Percentiles rank a stretch among this genome's conserved stretches.
Conservation (phyloP, 2,888 invertebrate genomes). For the Melinopterus prodromus region DNA sequence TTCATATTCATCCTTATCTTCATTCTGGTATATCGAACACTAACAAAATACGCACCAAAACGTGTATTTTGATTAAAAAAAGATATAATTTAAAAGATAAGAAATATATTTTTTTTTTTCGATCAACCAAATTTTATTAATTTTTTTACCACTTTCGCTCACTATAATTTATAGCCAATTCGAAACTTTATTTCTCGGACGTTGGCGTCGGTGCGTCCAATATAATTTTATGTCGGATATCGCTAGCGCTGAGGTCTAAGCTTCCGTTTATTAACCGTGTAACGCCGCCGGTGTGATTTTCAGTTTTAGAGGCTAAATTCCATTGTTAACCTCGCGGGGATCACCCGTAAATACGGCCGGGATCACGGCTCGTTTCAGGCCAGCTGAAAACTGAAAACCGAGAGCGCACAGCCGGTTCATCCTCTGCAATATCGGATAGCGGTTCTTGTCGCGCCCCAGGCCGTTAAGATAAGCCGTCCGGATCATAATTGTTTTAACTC, state of each 20-base stretch:
- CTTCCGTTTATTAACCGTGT: not conserved
- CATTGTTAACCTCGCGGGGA: not conserved
- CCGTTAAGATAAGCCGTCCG: not conserved
- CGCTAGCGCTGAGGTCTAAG: not conserved
- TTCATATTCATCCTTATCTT: too few species aligned
- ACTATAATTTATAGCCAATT: too few species aligned
- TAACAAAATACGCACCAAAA: not conserved
- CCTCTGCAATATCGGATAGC: not conserved
- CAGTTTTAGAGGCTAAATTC: not conserved
- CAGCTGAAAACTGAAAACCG: not conserved
- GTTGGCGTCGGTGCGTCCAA: not conserved
- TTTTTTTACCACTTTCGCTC: too few species aligned
- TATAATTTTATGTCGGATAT: not conserved
- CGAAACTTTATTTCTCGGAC: too few species aligned
- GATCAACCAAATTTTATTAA: too few species aligned
- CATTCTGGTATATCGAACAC: not conserved
- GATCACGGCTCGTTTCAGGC: not conserved
- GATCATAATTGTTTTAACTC: conserved; percentile 4
- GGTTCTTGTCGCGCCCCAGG: not conserved
- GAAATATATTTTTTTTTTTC: too few species aligned
- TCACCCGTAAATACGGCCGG: not conserved
- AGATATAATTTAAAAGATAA: too few species aligned
- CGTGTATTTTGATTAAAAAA: conserved; percentile 7
- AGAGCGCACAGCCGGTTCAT: not conserved
- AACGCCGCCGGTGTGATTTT: not conserved